These are phyloP conservation scores for Cochlearius cochlearius DNA, from an alignment of 2,113 vertebrate species.

Conservation along the genomic window DNA sequence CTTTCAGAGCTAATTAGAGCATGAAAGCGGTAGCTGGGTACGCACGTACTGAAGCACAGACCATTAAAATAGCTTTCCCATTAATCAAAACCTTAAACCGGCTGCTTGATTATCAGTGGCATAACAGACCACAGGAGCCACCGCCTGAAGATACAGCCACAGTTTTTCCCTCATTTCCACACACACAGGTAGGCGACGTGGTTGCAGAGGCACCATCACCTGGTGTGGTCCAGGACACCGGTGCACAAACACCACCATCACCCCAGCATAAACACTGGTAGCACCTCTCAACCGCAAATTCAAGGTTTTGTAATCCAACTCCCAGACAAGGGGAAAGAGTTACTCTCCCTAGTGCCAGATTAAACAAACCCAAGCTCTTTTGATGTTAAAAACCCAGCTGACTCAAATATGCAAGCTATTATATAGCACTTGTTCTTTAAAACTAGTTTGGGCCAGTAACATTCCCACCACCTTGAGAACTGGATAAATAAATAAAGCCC, in stretches of 20 bases:
- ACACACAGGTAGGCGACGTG: accelerated
- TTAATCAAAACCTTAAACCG: neutral
- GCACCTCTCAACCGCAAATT: neutral
- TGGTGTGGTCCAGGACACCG: accelerated
- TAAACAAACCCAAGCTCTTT: neutral
- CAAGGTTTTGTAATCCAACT: neutral
- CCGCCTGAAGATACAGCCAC: neutral
- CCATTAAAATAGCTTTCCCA: neutral
- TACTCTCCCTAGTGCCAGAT: neutral
- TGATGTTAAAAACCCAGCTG: neutral
- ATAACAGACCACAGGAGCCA: neutral
- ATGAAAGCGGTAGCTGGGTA: neutral
- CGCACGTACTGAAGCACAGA: neutral
- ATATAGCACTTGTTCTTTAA: neutral
- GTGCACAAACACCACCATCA: too few relatives aligned
- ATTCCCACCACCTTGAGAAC: neutral
- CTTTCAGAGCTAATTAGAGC: neutral
- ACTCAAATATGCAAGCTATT: neutral
- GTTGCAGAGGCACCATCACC: neutral
- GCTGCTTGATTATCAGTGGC: neutral
- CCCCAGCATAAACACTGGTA: neutral
- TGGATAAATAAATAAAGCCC: neutral
- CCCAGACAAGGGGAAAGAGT: neutral
- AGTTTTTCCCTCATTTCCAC: neutral
- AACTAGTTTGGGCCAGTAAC: neutral